Conservation (phyloP, 2,797 vertebrate species). For the Sebastiscus tertius region DNA sequence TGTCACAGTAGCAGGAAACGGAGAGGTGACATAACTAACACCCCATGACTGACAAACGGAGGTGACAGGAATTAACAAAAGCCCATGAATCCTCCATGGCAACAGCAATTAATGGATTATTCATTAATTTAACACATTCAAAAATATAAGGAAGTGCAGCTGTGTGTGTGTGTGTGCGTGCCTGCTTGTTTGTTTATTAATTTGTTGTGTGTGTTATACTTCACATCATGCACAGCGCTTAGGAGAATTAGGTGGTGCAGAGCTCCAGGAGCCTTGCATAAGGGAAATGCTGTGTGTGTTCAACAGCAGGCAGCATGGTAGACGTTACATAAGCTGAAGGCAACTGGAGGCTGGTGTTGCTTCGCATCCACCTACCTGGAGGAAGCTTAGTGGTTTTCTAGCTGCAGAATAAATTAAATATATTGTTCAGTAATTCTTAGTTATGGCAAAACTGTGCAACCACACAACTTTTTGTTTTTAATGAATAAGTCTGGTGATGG, state of each 20-base stretch:
- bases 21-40: constrained; percentile 59
- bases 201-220: constrained; percentile 10
- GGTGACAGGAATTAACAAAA: constrained; percentile 55
- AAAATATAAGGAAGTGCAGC: constrained; percentile 14
- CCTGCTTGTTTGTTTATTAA: background rate
- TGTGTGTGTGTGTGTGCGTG: background rate
- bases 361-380: constrained; percentile 21
- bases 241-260: background rate
- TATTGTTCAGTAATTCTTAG: constrained; percentile 5
- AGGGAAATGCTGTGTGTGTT: constrained; percentile 11
- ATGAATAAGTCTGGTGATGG: background rate
- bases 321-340: constrained; percentile 23
- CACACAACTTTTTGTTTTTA: background rate
- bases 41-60: constrained; percentile 59
- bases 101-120: constrained; percentile 42
- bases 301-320: background rate
- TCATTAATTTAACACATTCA: constrained; percentile 40
- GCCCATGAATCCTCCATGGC: constrained; percentile 17
- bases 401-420: constrained; percentile 16
- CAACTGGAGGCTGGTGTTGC: constrained; percentile 14
- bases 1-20: constrained; percentile 54
- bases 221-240: background rate
- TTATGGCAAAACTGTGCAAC: background rate
- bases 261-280: background rate
- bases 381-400: constrained; percentile 8